Base-by-base conservation (phyloP, 2,888 invertebrate species). In the Cerastis leucographa region DNA sequence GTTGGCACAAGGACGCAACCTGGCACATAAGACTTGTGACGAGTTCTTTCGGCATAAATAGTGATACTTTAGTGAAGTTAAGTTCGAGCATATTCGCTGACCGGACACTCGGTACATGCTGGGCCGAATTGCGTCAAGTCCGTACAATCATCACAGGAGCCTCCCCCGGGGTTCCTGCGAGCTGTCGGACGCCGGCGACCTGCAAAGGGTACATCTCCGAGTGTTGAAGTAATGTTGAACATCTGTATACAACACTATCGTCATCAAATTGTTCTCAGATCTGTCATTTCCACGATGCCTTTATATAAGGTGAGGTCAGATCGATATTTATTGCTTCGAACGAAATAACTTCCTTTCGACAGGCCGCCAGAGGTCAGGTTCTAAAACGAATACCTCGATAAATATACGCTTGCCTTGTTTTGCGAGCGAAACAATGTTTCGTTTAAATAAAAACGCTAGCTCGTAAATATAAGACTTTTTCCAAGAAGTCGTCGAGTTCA, bases 371-470 rank as follows among this genome's bases (percentile, higher is more conserved):
- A 19, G 17, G 51, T 56, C 59, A 29, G 46, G 44, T 14, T 64
- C 51, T 29, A 51, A 71, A 62, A 56, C n/a, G 40, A 70, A 61
- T 40, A 67, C 25, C 66, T 67, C 62, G 25, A 61, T 42, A 56
- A 68, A 61, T 61, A 54, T 54, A 25, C n/a, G 59, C 75, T 85
- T 59, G 65, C 44, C 22, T 81, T 42, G 46, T 71, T 71, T 85
- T 68, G 75, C 71, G 54, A 81, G 66, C 19, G 29, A 74, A 85
- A 70, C 12, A 71, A 73, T 71, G 82, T 75, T 69, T 66, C 59
- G 8, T 75, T 68, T 17, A 56, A 44, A 65, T 51, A 64, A 44
- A 44, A 40, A 51, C 25, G 82, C 71, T 85, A 85, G 67, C 54
- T 82, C 70, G 67, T 42, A 64, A 59, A 62, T 64, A 22, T 64